phyloP scores from a whole-genome alignment of 2,888 invertebrate genomes.

The Phorcus lineatus region DNA sequence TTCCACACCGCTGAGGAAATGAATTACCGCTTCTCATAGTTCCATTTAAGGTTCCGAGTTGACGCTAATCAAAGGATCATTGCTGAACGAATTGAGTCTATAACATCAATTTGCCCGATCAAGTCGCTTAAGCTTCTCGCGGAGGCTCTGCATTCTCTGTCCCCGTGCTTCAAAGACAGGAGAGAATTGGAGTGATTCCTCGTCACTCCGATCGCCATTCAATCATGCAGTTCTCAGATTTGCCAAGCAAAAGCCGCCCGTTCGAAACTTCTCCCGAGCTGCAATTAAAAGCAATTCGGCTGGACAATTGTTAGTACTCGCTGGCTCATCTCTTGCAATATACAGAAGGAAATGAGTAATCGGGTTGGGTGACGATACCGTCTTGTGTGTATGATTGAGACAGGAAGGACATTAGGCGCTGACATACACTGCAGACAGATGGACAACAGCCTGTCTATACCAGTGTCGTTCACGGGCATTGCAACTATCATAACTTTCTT shows the following conservation, averaged over 20 bases:
- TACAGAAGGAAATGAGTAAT: background rate
- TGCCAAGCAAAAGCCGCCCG: slow-evolving; percentile 3
- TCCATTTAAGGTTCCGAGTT: background rate
- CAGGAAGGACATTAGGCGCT: slow-evolving; percentile 12
- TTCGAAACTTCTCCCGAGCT: background rate
- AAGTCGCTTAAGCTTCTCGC: slow-evolving; percentile 1
- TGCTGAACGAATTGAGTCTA: slow-evolving; percentile 5
- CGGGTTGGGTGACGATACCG: background rate
- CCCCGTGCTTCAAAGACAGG: background rate
- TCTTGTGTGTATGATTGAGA: background rate
- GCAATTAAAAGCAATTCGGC: slow-evolving; percentile 13
- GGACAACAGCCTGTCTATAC: background rate
- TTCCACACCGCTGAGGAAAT: background rate
- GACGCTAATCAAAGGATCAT: slow-evolving; percentile 8
- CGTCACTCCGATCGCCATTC: background rate
- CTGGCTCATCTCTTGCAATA: background rate
- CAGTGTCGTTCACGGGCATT: background rate
- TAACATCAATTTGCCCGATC: slow-evolving; percentile 8
- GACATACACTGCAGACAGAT: background rate
- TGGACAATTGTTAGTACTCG: background rate
- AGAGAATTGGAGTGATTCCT: background rate
- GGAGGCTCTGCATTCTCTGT: background rate
- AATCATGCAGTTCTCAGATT: background rate
- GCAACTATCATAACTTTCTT: background rate
- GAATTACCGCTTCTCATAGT: slow-evolving; percentile 8